phyloP scores from a whole-genome alignment of 2,113 vertebrate genomes.

The Lycaon pictus region DNA sequence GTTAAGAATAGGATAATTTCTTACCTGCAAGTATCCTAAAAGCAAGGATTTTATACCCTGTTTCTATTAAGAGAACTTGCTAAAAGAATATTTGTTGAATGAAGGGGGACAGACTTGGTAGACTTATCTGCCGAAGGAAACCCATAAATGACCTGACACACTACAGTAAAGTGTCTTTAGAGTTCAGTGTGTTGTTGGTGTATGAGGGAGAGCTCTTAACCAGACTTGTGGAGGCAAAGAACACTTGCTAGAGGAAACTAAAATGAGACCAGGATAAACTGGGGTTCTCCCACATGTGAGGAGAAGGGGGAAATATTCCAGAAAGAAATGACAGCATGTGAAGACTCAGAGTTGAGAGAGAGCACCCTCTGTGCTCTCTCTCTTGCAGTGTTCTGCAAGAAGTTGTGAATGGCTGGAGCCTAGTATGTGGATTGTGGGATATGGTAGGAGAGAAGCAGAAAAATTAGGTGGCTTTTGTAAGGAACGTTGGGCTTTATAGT shows the following conservation, averaged over 20 bases:
- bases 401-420: neutral
- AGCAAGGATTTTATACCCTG: neutral
- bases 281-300: neutral
- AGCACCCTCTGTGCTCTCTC: neutral
- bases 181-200: neutral
- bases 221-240: neutral
- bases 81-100: neutral
- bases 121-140: neutral
- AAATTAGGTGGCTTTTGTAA: neutral
- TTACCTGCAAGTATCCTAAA: neutral
- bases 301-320: neutral
- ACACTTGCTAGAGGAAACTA: neutral
- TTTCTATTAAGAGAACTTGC: neutral
- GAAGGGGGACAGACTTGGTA: neutral
- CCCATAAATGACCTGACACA: neutral
- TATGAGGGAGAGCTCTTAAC: neutral
- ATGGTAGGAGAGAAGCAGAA: neutral
- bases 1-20: neutral
- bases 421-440: neutral
- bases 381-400: neutral
- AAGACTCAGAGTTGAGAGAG: neutral
- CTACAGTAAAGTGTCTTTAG: neutral
- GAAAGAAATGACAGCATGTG: neutral
- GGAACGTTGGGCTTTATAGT: neutral
- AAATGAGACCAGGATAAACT: neutral